Base-by-base conservation (phyloP, 2,797 vertebrate species). In the Dryobates pubescens region DNA sequence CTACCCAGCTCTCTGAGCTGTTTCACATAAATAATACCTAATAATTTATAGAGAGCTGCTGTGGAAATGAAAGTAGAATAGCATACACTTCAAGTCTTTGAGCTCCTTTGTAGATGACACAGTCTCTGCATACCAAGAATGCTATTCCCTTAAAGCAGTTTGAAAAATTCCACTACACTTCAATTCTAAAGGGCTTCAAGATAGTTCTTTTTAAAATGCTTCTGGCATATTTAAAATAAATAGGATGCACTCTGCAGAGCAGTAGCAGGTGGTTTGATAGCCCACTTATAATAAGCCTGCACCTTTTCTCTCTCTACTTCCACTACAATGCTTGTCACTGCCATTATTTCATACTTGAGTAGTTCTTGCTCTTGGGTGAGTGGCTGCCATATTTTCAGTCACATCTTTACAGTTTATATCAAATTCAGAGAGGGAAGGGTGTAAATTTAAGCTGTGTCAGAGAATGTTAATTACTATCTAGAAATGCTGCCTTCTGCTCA, bases 161-260 rank as follows among this genome's bases (percentile, higher is more conserved):
- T 78, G 80, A 82, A 80, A 90, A 87, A 89, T 84, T 27, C 45
- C n/a, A 54, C 27, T 81, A 23, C 2, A 3, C 69, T 89, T 87
- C 65, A 82, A 2, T 90, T 91, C 65, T 51, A 18, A 88, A 84
- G 45, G 70, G 13, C 54, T 87, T 91, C 20, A 72, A 68, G 78
- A 61, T 24, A 26, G 61, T 88, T 80, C 6, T 49, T 93, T 86
- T 13, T 13, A 75, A 82, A 89, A 62, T 78, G 93, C 90, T 89
- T 43, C 89, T 74, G 88, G 69, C 89, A 10, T 87, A 18, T 81
- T 78, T 87, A 22, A 68, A 76, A 68, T 69, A 74, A 94, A 78
- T 43, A 72, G 69, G 81, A 57, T 68, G 69, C 62, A 72, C 57
- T 93, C 72, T 89, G 63, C 69, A 78, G 74, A 80, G 1, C 53